These are phyloP conservation scores for Gambelia wislizenii DNA, from an alignment of 2,797 vertebrate genomes.

Conservation along the genomic window DNA sequence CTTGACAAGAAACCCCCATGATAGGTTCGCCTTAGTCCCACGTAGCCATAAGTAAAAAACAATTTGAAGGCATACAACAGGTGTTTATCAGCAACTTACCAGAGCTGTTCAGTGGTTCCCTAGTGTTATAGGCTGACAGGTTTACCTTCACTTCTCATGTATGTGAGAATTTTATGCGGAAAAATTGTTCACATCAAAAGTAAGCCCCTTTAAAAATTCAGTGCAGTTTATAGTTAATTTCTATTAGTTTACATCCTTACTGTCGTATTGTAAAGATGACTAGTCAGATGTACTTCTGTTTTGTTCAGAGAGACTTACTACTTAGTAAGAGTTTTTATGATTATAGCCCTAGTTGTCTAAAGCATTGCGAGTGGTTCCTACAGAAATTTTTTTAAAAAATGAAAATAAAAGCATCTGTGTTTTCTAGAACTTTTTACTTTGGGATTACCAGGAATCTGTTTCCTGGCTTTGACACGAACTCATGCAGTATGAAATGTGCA, in stretches of 20 bases:
- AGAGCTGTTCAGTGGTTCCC: background rate
- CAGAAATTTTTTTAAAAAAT: background rate
- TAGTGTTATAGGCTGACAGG: background rate
- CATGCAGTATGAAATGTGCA: background rate
- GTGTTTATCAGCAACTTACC: background rate
- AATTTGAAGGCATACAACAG: background rate
- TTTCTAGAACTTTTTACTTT: background rate
- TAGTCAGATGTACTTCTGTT: background rate
- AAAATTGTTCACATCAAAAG: background rate
- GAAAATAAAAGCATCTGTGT: background rate
- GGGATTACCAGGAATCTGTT: background rate
- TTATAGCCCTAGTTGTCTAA: background rate
- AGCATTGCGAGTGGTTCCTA: background rate
- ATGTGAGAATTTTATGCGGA: background rate
- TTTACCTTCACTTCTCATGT: background rate
- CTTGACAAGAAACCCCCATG: too few species aligned
- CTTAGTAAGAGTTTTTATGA: background rate
- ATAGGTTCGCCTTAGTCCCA: too few species aligned
- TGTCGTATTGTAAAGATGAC: background rate
- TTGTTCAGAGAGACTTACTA: background rate
- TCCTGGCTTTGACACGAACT: background rate
- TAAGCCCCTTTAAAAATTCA: background rate
- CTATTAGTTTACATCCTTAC: background rate
- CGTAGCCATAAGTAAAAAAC: background rate
- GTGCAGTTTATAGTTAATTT: background rate